These are phyloP conservation scores for Bufo bufo DNA, from an alignment of 2,113 vertebrate species.

Conservation along the genomic window DNA sequence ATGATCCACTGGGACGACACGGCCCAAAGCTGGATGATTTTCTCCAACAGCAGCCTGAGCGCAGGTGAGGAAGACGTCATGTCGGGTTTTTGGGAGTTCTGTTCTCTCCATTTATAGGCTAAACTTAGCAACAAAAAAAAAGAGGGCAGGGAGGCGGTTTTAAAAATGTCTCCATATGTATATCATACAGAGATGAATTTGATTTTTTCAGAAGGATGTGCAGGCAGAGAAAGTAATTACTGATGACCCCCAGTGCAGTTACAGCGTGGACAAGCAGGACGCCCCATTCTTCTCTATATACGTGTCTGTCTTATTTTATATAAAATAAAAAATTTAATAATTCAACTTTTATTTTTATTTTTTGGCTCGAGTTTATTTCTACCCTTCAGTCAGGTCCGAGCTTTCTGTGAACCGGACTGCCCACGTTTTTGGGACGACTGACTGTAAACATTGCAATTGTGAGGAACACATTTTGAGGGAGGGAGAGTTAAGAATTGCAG, in stretches of 20 bases:
- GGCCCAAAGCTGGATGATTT: constrained; percentile 89
- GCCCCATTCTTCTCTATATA: background rate
- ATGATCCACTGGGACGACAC: constrained; percentile 91
- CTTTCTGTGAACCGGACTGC: background rate
- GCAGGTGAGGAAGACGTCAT: constrained; percentile 68
- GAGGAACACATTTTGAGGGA: too few species aligned
- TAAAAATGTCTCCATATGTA: background rate
- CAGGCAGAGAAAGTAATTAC: background rate
- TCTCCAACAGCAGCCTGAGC: constrained; percentile 74
- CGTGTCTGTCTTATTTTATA: background rate
- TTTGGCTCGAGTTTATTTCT: too few species aligned
- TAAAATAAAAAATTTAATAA: background rate
- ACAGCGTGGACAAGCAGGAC: background rate
- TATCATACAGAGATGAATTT: background rate
- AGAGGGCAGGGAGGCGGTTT: background rate
- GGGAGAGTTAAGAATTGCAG: too few species aligned
- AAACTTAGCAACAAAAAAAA: background rate
- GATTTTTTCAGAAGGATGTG: background rate
- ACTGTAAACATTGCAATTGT: too few species aligned
- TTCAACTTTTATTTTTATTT: too few species aligned
- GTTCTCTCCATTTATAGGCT: background rate
- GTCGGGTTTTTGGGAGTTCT: background rate
- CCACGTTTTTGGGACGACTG: too few species aligned
- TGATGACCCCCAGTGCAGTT: background rate
- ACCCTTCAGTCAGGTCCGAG: background rate